Percentiles rank a stretch among this genome's conserved stretches.
Conservation (phyloP, 2,113 vertebrate genomes). For the Pardalotus punctatus region DNA sequence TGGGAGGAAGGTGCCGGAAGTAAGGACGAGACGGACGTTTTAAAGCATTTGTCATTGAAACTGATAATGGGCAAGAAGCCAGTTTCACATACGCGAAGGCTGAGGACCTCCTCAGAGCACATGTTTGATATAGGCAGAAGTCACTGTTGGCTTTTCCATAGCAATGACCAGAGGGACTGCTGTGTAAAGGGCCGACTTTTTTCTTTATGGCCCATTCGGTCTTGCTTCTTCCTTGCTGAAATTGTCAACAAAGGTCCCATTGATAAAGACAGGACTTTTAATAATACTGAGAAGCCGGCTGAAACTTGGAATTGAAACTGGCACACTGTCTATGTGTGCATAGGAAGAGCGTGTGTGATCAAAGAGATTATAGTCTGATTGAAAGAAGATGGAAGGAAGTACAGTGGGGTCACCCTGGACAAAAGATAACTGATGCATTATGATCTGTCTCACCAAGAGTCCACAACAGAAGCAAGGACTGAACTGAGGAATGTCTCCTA, state of each 20-base stretch:
- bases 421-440: not conserved
- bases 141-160: not conserved
- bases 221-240: not conserved
- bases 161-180: not conserved
- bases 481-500: not conserved
- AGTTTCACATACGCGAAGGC: accelerated
- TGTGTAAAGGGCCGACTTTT: not conserved
- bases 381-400: not conserved
- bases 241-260: not conserved
- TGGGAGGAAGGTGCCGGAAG: not conserved
- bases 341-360: not conserved
- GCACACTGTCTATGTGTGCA: not conserved
- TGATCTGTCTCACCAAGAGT: not conserved
- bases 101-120: not conserved
- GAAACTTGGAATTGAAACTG: not conserved
- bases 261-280: not conserved
- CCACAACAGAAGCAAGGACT: not conserved
- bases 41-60: not conserved
- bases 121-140: not conserved
- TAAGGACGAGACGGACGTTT: not conserved
- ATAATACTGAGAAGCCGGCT: not conserved
- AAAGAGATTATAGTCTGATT: not conserved
- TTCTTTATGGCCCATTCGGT: not conserved
- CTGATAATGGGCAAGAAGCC: not conserved
- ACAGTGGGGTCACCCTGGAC: not conserved